phyloP scores from a whole-genome alignment of 2,113 vertebrate species.

The Numida meleagris region DNA sequence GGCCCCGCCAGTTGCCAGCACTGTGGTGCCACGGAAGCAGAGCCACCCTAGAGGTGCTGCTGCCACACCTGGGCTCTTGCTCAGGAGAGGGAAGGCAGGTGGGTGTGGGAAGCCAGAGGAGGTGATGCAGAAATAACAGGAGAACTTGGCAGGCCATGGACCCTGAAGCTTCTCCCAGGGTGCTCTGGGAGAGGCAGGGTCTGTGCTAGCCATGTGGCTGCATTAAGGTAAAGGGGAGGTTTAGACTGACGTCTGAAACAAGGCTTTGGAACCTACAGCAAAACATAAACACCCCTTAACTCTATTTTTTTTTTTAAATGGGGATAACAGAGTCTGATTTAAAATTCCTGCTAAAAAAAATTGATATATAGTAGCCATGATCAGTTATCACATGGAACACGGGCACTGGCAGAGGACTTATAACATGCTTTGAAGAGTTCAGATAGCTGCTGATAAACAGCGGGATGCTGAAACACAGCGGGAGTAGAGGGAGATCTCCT shows the following conservation, averaged over 20 bases:
- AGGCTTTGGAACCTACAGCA: neutral
- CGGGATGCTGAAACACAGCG: neutral
- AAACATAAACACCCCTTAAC: neutral
- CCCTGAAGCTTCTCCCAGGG: neutral
- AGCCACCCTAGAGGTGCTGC: neutral
- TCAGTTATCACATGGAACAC: rapidly evolving
- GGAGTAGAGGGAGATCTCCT: rapidly evolving
- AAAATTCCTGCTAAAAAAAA: neutral
- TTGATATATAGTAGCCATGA: too few species aligned
- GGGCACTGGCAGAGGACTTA: neutral
- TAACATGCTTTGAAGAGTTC: neutral
- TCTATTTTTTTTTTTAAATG: neutral
- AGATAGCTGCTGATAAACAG: neutral
- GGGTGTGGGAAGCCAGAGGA: neutral
- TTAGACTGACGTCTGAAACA: neutral
- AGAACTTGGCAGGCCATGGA: neutral
- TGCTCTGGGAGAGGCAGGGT: rapidly evolving
- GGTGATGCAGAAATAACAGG: neutral
- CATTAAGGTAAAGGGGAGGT: neutral
- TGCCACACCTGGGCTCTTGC: neutral
- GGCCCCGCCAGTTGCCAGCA: neutral
- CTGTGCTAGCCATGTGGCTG: neutral
- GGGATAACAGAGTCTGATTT: neutral
- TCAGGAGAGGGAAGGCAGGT: neutral
- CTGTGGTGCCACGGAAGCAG: rapidly evolving